These are phyloP conservation scores for Minunthozetes semirufus DNA, from an alignment of 2,888 invertebrate genomes.

Conservation along the genomic window DNA sequence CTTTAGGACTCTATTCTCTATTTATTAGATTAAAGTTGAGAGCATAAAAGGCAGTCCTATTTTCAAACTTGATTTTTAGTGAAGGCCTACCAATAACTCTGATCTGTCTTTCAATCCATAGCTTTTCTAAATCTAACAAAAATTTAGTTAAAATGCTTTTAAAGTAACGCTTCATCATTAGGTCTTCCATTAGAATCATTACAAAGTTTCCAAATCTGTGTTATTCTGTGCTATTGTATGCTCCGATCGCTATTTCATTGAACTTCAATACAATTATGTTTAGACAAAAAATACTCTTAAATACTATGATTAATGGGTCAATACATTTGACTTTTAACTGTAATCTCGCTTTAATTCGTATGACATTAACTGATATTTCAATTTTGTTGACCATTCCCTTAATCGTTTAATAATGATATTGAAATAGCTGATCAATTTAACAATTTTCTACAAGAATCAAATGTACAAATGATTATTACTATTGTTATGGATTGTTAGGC, in stretches of 20 bases:
- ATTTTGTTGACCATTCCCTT: too few species aligned
- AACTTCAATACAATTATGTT: neutral
- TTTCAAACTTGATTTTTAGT: neutral
- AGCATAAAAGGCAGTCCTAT: neutral
- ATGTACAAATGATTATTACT: neutral
- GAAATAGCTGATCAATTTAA: too few species aligned
- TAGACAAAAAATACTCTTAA: conserved; percentile 2
- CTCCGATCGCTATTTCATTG: neutral
- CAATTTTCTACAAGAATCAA: too few species aligned
- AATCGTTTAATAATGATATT: too few species aligned
- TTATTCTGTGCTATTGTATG: neutral
- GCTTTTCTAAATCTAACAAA: neutral
- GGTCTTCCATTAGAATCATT: neutral
- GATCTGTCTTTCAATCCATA: neutral
- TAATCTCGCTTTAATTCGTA: too few species aligned
- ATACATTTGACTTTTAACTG: neutral
- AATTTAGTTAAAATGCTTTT: conserved; percentile 28
- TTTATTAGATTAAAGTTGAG: conserved; percentile 29
- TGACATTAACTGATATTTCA: neutral
- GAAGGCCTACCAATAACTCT: neutral
- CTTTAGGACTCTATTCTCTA: neutral
- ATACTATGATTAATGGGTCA: conserved; percentile 18
- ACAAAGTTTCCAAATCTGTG: neutral
- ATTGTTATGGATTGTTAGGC: neutral
- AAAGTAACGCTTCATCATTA: conserved; percentile 15